phyloP scores from a whole-genome alignment of 1,140 invertebrate species.

The Zaprionus tsacasi region DNA sequence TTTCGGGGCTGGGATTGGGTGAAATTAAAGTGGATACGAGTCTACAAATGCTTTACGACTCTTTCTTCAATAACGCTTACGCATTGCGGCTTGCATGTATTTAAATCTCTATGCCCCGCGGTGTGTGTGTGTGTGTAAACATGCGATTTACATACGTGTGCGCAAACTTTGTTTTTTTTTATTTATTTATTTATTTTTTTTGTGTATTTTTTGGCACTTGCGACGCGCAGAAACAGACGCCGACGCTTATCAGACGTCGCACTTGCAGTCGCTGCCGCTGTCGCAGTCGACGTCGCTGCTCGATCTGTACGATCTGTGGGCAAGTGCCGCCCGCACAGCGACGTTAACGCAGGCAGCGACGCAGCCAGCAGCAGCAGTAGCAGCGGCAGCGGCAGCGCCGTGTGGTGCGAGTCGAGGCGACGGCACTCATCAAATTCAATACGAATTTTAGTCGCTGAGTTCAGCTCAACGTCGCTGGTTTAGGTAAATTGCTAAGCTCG shows the following conservation, averaged over 20 bases:
- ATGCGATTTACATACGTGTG: constrained; percentile 6
- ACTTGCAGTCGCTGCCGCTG: background rate
- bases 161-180: too few relatives aligned
- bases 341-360: background rate
- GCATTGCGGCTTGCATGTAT: background rate
- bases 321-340: constrained; percentile 25
- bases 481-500: constrained; percentile 41
- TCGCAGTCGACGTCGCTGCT: background rate
- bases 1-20: background rate
- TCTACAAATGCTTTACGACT: constrained; percentile 10
- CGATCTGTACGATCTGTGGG: constrained; percentile 31
- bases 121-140: background rate
- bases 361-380: background rate
- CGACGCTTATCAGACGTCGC: constrained; percentile 28
- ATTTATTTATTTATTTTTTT: too few relatives aligned
- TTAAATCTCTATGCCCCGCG: background rate
- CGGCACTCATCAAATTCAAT: constrained; percentile 60
- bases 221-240: constrained; percentile 2
- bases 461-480: constrained; percentile 77
- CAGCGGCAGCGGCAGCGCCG: constrained; percentile 12
- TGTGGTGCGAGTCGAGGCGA: constrained; percentile 30
- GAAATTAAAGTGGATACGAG: constrained; percentile 3
- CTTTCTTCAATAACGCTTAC: constrained; percentile 5
- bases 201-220: constrained; percentile 1
- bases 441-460: constrained; percentile 75